A percentile compares a stretch with the other conserved stretches of the same genome.
Evolutionary conservation across 2,113 vertebrate species (phyloP).

Genomic region (Spea bombifrons): DNA sequence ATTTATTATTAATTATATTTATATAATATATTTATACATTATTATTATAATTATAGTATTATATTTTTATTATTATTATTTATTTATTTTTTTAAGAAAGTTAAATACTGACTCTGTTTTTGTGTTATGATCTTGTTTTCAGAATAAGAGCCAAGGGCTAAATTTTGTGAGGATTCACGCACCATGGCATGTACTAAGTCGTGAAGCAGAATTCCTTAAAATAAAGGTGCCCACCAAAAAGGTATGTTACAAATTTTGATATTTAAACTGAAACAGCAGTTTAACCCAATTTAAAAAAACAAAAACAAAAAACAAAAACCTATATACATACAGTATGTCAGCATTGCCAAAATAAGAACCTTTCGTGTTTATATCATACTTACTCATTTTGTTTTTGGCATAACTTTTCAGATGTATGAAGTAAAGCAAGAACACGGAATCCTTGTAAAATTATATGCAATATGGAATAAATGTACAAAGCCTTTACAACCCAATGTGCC

Average conservation of each 20-base stretch:
- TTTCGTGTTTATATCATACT: not conserved
- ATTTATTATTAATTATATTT: no score
- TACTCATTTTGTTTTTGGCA: slow-evolving; percentile 15
- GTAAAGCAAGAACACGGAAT: slow-evolving; percentile 78
- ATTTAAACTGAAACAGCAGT: no score
- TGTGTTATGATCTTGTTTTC: slow-evolving; percentile 47
- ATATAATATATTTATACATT: slow-evolving; percentile 13
- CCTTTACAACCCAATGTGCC: slow-evolving; percentile 85
- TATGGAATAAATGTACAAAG: slow-evolving; percentile 73
- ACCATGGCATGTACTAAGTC: slow-evolving; percentile 90
- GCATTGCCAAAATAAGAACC: not conserved
- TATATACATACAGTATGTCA: no score
- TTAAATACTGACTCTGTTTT: slow-evolving; percentile 27
- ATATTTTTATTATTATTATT: no score
- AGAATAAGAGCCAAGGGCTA: slow-evolving; percentile 75
- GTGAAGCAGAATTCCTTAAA: slow-evolving; percentile 94
- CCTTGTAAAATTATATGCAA: slow-evolving; percentile 66
- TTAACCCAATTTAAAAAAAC: no score
- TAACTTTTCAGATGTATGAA: slow-evolving; percentile 75
- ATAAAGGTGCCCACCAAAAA: slow-evolving; percentile 97
- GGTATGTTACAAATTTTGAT: slow-evolving; percentile 62
- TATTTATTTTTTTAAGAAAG: no score
- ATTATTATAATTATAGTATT: no score
- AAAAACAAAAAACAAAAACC: no score
- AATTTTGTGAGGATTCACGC: slow-evolving; percentile 89